Evolutionary conservation across 1,140 invertebrate species (phyloP).

Genomic region (Elysia chlorotica): DNA sequence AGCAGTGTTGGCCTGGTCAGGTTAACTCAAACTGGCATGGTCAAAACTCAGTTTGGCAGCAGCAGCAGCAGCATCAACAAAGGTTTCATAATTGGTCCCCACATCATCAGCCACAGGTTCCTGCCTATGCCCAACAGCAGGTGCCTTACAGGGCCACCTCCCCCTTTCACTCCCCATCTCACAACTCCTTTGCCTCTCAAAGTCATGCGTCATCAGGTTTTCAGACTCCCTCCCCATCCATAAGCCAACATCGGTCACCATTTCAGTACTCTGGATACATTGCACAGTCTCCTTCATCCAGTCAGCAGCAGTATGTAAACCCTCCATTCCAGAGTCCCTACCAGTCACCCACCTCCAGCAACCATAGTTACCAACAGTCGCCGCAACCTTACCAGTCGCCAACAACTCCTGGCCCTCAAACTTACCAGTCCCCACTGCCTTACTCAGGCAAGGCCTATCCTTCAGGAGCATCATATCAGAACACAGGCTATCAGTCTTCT

Average conservation of each 20-base stretch:
- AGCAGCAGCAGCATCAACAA: constrained; percentile 8
- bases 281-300: background rate
- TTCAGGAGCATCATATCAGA: background rate
- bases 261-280: background rate
- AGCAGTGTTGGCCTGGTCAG: constrained; percentile 1
- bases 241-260: background rate
- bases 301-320: background rate
- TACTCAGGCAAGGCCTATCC: background rate
- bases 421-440: background rate
- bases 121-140: constrained; percentile 5
- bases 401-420: background rate
- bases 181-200: too few relatives aligned
- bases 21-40: background rate
- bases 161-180: background rate
- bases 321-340: constrained; percentile 3
- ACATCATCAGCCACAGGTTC: constrained; percentile 2
- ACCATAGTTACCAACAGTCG: background rate
- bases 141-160: background rate
- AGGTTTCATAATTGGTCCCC: background rate
- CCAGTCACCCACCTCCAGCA: background rate
- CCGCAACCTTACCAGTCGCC: constrained; percentile 7
- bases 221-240: constrained; percentile 18
- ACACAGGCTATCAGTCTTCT: background rate
- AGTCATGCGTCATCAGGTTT: constrained; percentile 13
- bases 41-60: background rate